phyloP scores from a whole-genome alignment of 2,113 vertebrate species.

The Eretmochelys imbricata region DNA sequence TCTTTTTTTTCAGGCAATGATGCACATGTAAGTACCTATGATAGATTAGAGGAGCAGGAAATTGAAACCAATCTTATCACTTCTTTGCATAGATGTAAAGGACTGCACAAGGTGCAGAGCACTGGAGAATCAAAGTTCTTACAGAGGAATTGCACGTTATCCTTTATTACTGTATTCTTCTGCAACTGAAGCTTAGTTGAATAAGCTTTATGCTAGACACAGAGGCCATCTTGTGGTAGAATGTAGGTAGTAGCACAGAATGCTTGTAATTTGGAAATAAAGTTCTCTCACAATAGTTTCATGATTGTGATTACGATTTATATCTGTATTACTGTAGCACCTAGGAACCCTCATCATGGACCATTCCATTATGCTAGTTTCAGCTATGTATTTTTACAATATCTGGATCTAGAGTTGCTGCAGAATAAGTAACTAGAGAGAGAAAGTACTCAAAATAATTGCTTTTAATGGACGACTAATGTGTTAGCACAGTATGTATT shows the following conservation, averaged over 20 bases:
- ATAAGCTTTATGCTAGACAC: neutral
- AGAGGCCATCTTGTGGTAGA: constrained; percentile 73
- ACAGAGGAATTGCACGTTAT: neutral
- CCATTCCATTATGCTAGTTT: neutral
- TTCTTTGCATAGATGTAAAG: neutral
- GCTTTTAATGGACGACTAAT: neutral
- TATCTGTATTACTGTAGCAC: neutral
- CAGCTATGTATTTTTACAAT: fast-evolving
- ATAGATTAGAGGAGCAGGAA: neutral
- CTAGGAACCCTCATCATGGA: neutral
- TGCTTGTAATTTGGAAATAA: neutral
- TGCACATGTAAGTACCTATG: neutral
- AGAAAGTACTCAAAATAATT: neutral
- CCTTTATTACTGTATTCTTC: neutral
- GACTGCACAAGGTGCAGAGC: neutral
- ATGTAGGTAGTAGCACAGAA: neutral
- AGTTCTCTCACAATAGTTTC: neutral
- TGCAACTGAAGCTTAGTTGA: fast-evolving
- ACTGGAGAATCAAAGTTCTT: neutral
- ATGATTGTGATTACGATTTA: neutral
- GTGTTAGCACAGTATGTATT: no score
- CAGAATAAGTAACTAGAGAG: neutral
- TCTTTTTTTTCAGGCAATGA: neutral
- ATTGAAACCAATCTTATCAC: neutral
- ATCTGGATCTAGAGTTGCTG: neutral